Percentiles rank a stretch among this genome's conserved stretches.
Evolutionary conservation across 2,888 invertebrate species (phyloP).

Genomic region (Melinopterus prodromus): DNA sequence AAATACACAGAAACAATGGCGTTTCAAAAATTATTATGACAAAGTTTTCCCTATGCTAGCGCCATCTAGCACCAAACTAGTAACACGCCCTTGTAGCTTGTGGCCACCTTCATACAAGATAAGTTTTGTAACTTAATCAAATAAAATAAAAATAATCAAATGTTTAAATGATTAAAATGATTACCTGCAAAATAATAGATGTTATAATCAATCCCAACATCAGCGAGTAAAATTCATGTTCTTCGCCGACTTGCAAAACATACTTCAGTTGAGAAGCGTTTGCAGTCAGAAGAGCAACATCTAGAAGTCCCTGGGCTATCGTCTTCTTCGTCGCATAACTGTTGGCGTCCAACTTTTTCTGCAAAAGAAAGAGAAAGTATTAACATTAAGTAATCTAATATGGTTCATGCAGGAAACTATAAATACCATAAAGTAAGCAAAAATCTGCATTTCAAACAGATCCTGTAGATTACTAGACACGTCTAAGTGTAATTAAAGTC

Average conservation of each 20-base stretch:
- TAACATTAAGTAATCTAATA: background rate
- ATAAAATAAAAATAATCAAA: too few species aligned
- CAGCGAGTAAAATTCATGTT: conserved; percentile 86
- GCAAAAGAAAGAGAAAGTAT: conserved; percentile 47
- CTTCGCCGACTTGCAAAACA: conserved; percentile 82
- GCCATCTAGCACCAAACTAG: too few species aligned
- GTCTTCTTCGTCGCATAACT: conserved; percentile 93
- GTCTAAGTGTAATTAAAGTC: background rate
- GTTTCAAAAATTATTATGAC: too few species aligned
- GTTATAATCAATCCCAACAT: conserved; percentile 81
- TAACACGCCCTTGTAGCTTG: too few species aligned
- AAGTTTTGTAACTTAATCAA: too few species aligned
- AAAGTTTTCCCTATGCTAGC: too few species aligned
- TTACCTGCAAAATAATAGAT: conserved; percentile 88
- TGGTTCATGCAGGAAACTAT: background rate
- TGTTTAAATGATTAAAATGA: too few species aligned
- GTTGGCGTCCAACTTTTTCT: conserved; percentile 85
- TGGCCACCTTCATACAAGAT: too few species aligned
- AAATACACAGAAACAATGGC: too few species aligned
- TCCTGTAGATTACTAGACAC: background rate
- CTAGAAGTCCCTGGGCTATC: conserved; percentile 90
- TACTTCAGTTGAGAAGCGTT: conserved; percentile 91
- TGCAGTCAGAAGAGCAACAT: conserved; percentile 86
- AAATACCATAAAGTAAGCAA: background rate
- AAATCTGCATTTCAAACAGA: conserved; percentile 16